Percentiles rank a stretch among this genome's conserved stretches.
Evolutionary conservation across 2,797 vertebrate genomes (phyloP).

Genomic region (Knipowitschia caucasica): DNA sequence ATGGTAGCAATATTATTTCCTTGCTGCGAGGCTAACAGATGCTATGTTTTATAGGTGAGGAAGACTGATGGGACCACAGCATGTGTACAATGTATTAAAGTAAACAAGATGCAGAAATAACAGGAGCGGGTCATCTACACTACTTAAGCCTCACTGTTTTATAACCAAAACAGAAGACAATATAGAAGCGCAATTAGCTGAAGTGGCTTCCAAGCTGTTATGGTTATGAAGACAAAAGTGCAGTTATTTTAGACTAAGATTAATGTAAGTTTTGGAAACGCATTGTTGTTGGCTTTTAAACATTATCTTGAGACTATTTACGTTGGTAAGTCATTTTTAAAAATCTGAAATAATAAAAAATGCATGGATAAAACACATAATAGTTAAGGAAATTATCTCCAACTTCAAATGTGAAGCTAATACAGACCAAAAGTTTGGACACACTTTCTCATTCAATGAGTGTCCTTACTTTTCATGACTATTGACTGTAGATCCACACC

Average conservation of each 20-base stretch:
- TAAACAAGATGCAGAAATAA: neutral
- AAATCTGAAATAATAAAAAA: too few relatives aligned
- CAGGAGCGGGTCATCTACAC: neutral
- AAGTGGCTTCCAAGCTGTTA: neutral
- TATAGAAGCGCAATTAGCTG: neutral
- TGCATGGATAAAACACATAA: too few relatives aligned
- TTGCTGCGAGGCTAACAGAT: neutral
- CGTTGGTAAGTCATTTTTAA: too few relatives aligned
- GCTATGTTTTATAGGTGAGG: neutral
- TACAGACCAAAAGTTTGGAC: too few relatives aligned
- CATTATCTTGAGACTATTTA: too few relatives aligned
- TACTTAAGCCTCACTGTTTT: neutral
- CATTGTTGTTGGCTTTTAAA: too few relatives aligned
- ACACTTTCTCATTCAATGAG: too few relatives aligned
- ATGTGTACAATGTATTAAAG: constrained; percentile 1
- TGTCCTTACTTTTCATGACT: too few relatives aligned
- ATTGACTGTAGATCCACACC: too few relatives aligned
- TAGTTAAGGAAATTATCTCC: too few relatives aligned
- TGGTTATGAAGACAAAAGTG: neutral
- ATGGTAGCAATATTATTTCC: constrained; percentile 24
- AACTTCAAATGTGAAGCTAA: too few relatives aligned
- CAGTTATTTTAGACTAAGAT: neutral
- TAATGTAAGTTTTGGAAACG: neutral
- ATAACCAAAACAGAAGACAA: constrained; percentile 2
- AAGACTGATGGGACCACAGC: constrained; percentile 10